These are phyloP conservation scores for Cebus imitator DNA, from an alignment of 2,113 vertebrate species.

Conservation along the genomic window DNA sequence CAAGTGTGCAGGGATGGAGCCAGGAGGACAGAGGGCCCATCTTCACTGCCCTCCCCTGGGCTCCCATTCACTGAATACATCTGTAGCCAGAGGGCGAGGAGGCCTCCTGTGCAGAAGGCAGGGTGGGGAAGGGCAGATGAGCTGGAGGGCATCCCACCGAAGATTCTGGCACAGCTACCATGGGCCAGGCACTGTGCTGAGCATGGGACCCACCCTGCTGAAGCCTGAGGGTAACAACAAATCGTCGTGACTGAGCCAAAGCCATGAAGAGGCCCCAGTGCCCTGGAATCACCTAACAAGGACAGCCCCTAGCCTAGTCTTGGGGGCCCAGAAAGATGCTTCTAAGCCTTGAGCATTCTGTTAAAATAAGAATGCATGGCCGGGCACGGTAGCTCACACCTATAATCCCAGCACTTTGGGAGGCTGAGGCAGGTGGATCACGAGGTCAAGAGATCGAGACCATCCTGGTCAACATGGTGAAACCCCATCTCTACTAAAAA, in stretches of 20 bases:
- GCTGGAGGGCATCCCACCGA: accelerated
- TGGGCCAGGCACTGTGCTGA: not conserved
- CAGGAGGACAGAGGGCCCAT: not conserved
- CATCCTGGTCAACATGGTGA: no score
- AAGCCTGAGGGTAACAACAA: not conserved
- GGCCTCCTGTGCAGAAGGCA: not conserved
- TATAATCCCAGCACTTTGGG: no score
- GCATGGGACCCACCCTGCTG: accelerated
- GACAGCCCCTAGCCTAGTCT: not conserved
- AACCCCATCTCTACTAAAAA: no score
- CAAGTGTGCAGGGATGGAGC: not conserved
- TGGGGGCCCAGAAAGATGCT: not conserved
- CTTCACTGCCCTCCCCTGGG: not conserved
- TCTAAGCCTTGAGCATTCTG: not conserved
- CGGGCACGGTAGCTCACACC: no score
- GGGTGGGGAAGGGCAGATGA: no score
- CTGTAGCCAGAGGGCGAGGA: not conserved
- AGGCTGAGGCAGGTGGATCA: no score
- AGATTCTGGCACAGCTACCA: not conserved
- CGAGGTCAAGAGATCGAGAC: no score
- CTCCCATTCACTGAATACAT: no score
- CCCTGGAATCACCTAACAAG: not conserved
- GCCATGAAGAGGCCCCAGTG: not conserved
- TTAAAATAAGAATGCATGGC: no score
- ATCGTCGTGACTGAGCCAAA: no score